phyloP scores from a whole-genome alignment of 2,797 vertebrate genomes.

The Melanotaenia trifasciata region DNA sequence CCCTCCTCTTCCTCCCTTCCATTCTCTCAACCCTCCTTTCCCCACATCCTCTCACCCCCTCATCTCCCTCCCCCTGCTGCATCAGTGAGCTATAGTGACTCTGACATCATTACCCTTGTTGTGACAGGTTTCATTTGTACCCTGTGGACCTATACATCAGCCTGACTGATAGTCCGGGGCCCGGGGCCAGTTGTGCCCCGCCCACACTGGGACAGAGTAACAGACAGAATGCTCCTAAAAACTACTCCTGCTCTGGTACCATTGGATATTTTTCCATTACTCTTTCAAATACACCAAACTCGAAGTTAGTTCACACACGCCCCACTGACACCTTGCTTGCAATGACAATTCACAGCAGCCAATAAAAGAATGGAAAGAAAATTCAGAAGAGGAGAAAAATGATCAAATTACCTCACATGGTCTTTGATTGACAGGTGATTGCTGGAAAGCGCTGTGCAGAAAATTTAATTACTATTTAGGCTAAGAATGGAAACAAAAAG shows the following conservation, averaged over 20 bases:
- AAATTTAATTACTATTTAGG: slow-evolving; percentile 16
- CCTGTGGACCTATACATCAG: slow-evolving; percentile 82
- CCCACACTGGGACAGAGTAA: slow-evolving; percentile 69
- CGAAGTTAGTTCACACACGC: slow-evolving; percentile 31
- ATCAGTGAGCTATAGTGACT: slow-evolving; percentile 78
- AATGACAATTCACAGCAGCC: slow-evolving; percentile 24
- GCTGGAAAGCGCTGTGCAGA: slow-evolving; percentile 25
- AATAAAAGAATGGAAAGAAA: slow-evolving; percentile 16
- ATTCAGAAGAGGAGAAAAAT: neutral
- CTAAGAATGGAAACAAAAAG: slow-evolving; percentile 17
- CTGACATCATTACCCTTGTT: slow-evolving; percentile 86
- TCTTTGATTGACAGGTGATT: slow-evolving; percentile 53
- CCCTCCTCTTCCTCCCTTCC: neutral
- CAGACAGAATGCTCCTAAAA: slow-evolving; percentile 71
- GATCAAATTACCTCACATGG: neutral
- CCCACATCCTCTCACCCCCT: slow-evolving; percentile 41
- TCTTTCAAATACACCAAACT: slow-evolving; percentile 60
- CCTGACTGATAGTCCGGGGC: slow-evolving; percentile 77
- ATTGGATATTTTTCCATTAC: slow-evolving; percentile 61
- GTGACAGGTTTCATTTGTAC: slow-evolving; percentile 84
- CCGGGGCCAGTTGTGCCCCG: slow-evolving; percentile 66
- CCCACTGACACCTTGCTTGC: slow-evolving; percentile 27
- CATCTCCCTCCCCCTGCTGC: slow-evolving; percentile 51
- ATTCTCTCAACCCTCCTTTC: slow-evolving; percentile 26
- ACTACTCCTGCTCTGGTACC: slow-evolving; percentile 51